Conservation (phyloP, 2,797 vertebrate species). For the Champsocephalus gunnari region DNA sequence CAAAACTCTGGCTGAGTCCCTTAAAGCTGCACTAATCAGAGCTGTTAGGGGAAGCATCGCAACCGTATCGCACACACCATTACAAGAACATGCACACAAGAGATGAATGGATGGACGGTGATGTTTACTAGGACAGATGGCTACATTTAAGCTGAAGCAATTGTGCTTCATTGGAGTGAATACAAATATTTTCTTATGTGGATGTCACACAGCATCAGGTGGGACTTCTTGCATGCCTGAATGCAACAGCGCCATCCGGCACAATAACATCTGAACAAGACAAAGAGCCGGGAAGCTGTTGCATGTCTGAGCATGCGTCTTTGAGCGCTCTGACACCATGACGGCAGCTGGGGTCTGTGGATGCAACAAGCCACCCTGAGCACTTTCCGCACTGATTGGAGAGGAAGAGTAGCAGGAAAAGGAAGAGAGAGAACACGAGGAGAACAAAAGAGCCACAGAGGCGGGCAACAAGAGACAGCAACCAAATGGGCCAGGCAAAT, state of each 20-base stretch:
- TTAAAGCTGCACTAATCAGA: slow-evolving; percentile 82
- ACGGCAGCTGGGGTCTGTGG: slow-evolving; percentile 62
- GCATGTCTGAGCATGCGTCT: slow-evolving; percentile 76
- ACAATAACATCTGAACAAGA: slow-evolving; percentile 60
- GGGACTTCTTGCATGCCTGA: slow-evolving; percentile 25
- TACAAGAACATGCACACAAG: slow-evolving; percentile 43
- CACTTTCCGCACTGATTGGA: slow-evolving; percentile 49
- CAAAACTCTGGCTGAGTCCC: slow-evolving; percentile 69
- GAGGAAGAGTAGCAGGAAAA: slow-evolving; percentile 40
- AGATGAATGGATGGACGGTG: not conserved
- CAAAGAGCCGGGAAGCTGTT: slow-evolving; percentile 78
- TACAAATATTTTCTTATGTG: not conserved
- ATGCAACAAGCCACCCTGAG: slow-evolving; percentile 65
- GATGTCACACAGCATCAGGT: slow-evolving; percentile 33
- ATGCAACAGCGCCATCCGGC: slow-evolving; percentile 53
- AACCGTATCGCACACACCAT: slow-evolving; percentile 60
- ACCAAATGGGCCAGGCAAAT: slow-evolving; percentile 22
- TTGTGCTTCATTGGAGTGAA: not conserved
- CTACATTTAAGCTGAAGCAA: not conserved
- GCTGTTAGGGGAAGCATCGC: slow-evolving; percentile 66
- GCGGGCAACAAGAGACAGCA: slow-evolving; percentile 24
- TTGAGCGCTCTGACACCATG: slow-evolving; percentile 49
- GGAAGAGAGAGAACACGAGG: slow-evolving; percentile 31
- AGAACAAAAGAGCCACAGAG: slow-evolving; percentile 79
- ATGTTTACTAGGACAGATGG: slow-evolving; percentile 9